Evolutionary conservation across 2,797 vertebrate genomes (phyloP).

Genomic region (Synaphobranchus kaupii): DNA sequence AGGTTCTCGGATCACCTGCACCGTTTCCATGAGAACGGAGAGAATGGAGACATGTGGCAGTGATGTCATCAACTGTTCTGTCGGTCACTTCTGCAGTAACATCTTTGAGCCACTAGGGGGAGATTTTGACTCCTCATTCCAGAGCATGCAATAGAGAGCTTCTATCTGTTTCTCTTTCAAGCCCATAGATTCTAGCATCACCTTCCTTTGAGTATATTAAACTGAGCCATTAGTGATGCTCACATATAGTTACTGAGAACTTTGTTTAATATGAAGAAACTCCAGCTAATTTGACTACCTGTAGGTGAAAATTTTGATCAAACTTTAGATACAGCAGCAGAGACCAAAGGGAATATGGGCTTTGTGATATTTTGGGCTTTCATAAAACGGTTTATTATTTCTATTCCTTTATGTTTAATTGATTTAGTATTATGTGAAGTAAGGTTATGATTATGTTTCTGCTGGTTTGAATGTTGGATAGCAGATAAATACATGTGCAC

Average conservation of each 20-base stretch:
- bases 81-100: constrained; percentile 40
- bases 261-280: not conserved
- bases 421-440: constrained; percentile 1
- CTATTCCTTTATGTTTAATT: not conserved
- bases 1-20: constrained; percentile 94
- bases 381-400: not conserved
- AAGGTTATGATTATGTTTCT: not conserved
- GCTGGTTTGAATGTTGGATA: not conserved
- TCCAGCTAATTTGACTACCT: not conserved
- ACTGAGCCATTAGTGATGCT: not conserved
- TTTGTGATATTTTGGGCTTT: constrained; percentile 14
- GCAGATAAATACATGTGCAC: not conserved
- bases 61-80: constrained; percentile 42
- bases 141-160: not conserved
- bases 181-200: not conserved
- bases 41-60: constrained; percentile 71
- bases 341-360: constrained; percentile 40
- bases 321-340: not conserved
- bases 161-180: not conserved
- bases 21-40: constrained; percentile 88
- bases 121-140: not conserved
- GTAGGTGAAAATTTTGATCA: constrained; percentile 20
- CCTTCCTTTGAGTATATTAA: not conserved
- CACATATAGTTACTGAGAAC: not conserved
- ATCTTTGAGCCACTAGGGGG: constrained; percentile 56